Evolutionary conservation across 1,140 invertebrate species (phyloP).

Genomic region (Teleogryllus occipitalis): DNA sequence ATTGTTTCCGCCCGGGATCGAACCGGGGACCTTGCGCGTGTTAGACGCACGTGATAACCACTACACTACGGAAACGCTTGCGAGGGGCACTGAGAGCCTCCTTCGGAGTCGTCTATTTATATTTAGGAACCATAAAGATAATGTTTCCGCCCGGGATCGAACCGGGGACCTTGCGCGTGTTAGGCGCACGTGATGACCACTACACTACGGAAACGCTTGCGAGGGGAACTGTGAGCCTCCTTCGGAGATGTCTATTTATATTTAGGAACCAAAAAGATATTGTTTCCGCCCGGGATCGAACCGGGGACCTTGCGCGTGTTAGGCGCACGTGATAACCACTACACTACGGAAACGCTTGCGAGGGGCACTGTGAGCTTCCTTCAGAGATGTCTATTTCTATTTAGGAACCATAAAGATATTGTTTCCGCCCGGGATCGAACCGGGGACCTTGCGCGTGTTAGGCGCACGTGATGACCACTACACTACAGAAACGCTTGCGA

Average conservation of each 20-base stretch:
- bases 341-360: slow-evolving; percentile 23
- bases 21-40: slow-evolving; percentile 23
- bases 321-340: slow-evolving; percentile 23
- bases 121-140: too few species aligned
- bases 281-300: slow-evolving; percentile 24
- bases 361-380: too few species aligned
- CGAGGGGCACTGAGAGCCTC: too few species aligned
- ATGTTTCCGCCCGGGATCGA: slow-evolving; percentile 24
- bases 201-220: slow-evolving; percentile 23
- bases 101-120: too few species aligned
- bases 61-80: slow-evolving; percentile 23
- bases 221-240: too few species aligned
- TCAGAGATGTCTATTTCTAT: too few species aligned
- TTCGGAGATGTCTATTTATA: too few species aligned
- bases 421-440: slow-evolving; percentile 24
- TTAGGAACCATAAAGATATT: too few species aligned
- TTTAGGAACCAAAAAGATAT: too few species aligned
- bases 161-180: slow-evolving; percentile 23
- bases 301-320: slow-evolving; percentile 23
- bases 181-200: slow-evolving; percentile 22
- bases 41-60: slow-evolving; percentile 22
- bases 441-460: slow-evolving; percentile 23
- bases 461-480: slow-evolving; percentile 23
- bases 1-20: slow-evolving; percentile 23
- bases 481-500: slow-evolving; percentile 22